These are phyloP conservation scores for Gnathonemus longibarbis DNA, from an alignment of 2,113 vertebrate genomes.

Conservation along the genomic window DNA sequence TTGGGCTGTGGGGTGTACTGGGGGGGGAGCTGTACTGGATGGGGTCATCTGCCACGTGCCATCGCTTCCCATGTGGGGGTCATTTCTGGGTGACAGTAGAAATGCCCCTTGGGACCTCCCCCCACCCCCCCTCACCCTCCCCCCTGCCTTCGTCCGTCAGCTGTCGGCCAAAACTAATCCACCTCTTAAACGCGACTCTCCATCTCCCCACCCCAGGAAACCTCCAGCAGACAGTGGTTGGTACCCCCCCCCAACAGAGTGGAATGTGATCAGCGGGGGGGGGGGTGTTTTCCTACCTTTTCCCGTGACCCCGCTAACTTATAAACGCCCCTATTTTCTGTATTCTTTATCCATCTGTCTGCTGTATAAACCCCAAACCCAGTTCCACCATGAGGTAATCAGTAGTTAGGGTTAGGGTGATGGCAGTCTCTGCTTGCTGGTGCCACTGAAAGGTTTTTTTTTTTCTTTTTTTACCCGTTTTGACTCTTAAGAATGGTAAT, in stretches of 20 bases:
- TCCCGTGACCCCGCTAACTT: neutral
- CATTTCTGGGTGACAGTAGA: neutral
- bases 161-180: neutral
- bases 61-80: neutral
- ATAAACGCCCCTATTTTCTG: neutral
- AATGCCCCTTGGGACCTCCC: neutral
- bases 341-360: neutral
- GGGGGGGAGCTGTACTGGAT: neutral
- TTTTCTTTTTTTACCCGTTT: neutral
- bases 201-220: neutral
- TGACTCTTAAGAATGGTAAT: neutral
- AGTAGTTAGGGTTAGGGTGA: neutral
- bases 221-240: neutral
- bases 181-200: neutral
- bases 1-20: neutral
- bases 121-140: neutral
- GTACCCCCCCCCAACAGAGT: too few species aligned
- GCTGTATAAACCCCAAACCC: neutral
- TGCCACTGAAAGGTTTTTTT: neutral
- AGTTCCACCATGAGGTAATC: neutral
- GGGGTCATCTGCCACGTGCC: neutral
- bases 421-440: neutral
- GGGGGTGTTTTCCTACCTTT: neutral
- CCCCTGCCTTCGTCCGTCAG: neutral
- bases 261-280: neutral